Conservation (phyloP, 2,888 invertebrate genomes). For the Agrochola macilenta region DNA sequence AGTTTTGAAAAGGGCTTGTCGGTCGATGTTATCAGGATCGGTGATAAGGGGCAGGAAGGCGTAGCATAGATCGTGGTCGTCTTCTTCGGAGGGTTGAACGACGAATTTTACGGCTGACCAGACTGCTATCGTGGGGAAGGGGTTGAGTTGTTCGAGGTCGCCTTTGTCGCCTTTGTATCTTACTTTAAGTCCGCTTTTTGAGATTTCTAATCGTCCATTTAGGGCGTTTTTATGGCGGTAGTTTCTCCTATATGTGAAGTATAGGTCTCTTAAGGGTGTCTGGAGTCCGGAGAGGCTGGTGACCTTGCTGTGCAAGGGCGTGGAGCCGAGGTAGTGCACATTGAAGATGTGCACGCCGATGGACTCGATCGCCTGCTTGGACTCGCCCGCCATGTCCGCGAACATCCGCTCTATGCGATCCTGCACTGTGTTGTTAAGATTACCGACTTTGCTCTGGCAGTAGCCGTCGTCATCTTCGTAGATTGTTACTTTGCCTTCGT, state of each 20-base stretch:
- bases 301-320: constrained; percentile 94
- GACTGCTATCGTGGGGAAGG: constrained; percentile 97
- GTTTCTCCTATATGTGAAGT: constrained; percentile 91
- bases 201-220: constrained; percentile 92
- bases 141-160: constrained; percentile 93
- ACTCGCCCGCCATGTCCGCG: constrained; percentile 92
- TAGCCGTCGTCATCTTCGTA: constrained; percentile 86
- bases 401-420: constrained; percentile 97
- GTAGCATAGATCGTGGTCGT: constrained; percentile 90
- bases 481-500: constrained; percentile 79
- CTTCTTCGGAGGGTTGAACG: constrained; percentile 91
- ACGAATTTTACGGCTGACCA: constrained; percentile 98
- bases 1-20: constrained; percentile 92
- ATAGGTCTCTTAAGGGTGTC: constrained; percentile 94
- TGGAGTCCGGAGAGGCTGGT: constrained; percentile 96
- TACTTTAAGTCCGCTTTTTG: constrained; percentile 93
- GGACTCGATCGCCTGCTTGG: constrained; percentile 85
- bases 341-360: constrained; percentile 92
- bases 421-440: constrained; percentile 93
- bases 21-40: constrained; percentile 95
- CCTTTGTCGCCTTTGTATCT: constrained; percentile 92
- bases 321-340: constrained; percentile 95
- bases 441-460: constrained; percentile 83
- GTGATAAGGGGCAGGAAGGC: constrained; percentile 96
- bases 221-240: constrained; percentile 88